phyloP scores from a whole-genome alignment of 2,113 vertebrate species.

The Felis chaus region DNA sequence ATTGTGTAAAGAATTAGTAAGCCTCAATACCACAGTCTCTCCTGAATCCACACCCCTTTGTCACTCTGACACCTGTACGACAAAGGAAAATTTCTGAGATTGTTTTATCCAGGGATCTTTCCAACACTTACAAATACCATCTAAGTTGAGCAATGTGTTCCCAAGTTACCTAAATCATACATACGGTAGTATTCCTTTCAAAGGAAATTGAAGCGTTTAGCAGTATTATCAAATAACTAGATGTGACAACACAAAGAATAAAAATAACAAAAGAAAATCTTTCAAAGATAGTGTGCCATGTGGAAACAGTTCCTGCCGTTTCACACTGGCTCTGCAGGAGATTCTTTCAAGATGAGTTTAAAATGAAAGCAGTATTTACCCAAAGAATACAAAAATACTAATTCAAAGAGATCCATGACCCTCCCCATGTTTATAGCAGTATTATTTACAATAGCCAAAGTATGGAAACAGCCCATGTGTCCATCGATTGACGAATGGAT shows the following conservation, averaged over 20 bases:
- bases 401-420: background rate
- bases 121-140: background rate
- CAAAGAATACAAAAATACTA: background rate
- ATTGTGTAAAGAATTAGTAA: background rate
- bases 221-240: background rate
- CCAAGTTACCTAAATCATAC: background rate
- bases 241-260: conserved; percentile 10
- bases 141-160: background rate
- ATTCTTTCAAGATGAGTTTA: background rate
- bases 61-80: background rate
- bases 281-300: background rate
- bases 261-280: conserved; percentile 37
- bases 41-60: background rate
- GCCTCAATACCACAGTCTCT: background rate
- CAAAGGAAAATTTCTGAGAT: background rate
- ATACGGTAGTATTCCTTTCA: background rate
- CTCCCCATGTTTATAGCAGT: background rate
- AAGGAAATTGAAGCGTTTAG: background rate
- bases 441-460: background rate
- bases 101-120: background rate
- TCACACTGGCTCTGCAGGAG: background rate
- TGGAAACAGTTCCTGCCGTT: background rate
- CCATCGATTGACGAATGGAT: background rate
- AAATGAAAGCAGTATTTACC: background rate
- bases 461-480: background rate